phyloP scores from a whole-genome alignment of 2,113 vertebrate species.

The Paramormyrops kingsleyae region DNA sequence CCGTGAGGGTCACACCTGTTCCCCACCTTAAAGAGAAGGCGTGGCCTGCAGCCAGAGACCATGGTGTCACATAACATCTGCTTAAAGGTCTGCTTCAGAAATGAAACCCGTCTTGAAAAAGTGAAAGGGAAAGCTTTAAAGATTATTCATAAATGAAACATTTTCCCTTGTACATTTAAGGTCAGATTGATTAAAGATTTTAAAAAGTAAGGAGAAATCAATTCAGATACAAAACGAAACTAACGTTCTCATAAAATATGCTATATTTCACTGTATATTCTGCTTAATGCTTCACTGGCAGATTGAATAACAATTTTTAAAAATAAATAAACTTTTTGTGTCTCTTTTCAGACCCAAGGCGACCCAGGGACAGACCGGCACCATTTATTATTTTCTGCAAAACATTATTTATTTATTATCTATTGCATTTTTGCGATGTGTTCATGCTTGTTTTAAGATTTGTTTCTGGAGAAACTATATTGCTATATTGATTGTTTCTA shows the following conservation, averaged over 20 bases:
- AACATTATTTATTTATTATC: background rate
- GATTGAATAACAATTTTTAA: background rate
- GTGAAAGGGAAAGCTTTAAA: background rate
- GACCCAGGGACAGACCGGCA: background rate
- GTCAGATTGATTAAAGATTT: background rate
- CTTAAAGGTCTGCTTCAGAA: constrained; percentile 20
- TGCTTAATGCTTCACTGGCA: background rate
- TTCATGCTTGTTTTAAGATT: background rate
- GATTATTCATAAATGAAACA: background rate
- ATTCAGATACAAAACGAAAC: background rate
- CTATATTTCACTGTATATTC: background rate
- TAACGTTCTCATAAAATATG: background rate
- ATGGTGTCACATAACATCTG: constrained; percentile 43
- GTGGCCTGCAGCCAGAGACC: constrained; percentile 34
- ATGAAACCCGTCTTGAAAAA: background rate
- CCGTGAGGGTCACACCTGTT: constrained; percentile 51
- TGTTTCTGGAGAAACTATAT: background rate
- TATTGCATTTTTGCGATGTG: background rate
- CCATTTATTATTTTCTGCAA: background rate
- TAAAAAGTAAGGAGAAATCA: background rate
- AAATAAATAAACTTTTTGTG: background rate
- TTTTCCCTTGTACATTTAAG: background rate
- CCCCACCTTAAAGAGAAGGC: constrained; percentile 28
- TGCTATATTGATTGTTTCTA: background rate
- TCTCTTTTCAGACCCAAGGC: background rate